Evolutionary conservation across 2,113 vertebrate genomes (phyloP).

Genomic region (Cranoglanis bouderius): DNA sequence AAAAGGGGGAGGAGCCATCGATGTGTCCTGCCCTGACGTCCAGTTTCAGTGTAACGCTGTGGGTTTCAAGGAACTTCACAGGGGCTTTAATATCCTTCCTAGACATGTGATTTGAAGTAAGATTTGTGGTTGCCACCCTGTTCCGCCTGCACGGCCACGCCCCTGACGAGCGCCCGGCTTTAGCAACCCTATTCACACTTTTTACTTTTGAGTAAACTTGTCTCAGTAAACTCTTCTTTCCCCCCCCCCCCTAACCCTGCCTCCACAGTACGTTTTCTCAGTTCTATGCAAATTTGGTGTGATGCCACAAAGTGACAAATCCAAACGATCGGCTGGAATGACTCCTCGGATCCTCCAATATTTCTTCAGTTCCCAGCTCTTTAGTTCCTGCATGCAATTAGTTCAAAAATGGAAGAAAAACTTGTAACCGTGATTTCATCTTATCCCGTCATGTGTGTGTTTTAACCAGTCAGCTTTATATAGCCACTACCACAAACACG

Average conservation of each 20-base stretch:
- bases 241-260: too few relatives aligned
- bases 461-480: background rate
- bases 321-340: background rate
- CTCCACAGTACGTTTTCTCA: background rate
- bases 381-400: background rate
- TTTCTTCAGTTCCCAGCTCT: background rate
- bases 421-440: background rate
- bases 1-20: too few relatives aligned
- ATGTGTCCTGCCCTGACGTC: too few relatives aligned
- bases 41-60: too few relatives aligned
- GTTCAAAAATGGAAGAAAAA: background rate
- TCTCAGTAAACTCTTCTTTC: background rate
- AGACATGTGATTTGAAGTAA: background rate
- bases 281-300: background rate
- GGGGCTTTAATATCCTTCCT: too few relatives aligned
- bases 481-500: background rate
- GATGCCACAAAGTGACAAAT: background rate
- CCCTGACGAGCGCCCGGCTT: background rate
- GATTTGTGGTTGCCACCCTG: background rate
- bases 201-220: background rate
- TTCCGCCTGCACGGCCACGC: background rate
- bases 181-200: background rate
- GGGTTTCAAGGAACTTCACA: too few relatives aligned
- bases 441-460: background rate
- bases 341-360: background rate